Evolutionary conservation across 2,888 invertebrate genomes (phyloP).

Genomic region (Anthophora plumipes): DNA sequence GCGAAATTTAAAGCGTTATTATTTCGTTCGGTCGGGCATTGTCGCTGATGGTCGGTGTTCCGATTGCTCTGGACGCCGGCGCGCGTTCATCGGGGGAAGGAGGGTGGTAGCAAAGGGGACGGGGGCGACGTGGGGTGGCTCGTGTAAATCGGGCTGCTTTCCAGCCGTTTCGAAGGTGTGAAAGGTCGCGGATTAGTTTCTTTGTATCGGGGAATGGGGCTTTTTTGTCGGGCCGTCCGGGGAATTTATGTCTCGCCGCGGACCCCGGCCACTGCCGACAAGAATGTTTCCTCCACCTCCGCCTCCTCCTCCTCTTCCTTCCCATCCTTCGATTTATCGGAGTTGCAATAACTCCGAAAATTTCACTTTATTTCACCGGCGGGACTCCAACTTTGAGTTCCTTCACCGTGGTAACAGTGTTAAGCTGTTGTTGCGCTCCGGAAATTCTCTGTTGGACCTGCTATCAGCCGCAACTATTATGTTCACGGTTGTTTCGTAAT

Average conservation of each 20-base stretch:
- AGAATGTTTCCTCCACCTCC: slow-evolving; percentile 4
- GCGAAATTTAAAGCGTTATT: slow-evolving; percentile 67
- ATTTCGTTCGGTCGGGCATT: slow-evolving; percentile 52
- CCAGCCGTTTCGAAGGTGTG: slow-evolving; percentile 39
- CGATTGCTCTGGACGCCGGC: slow-evolving; percentile 44
- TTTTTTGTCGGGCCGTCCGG: slow-evolving; percentile 20
- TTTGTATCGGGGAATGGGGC: slow-evolving; percentile 31
- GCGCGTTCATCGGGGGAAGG: background rate
- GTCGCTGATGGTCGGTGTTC: slow-evolving; percentile 41
- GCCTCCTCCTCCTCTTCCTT: no score
- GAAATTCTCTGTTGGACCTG: background rate
- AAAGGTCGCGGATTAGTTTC: slow-evolving; percentile 48
- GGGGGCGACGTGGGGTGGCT: background rate
- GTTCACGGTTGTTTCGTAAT: no score
- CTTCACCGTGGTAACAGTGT: no score
- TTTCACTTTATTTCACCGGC: slow-evolving; percentile 15
- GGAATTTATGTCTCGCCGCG: slow-evolving; percentile 35
- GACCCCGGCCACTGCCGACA: background rate
- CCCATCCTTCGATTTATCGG: slow-evolving; percentile 27
- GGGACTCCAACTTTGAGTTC: background rate
- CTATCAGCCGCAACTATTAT: no score
- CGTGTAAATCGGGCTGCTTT: slow-evolving; percentile 35
- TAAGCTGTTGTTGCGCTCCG: background rate
- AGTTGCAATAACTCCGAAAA: slow-evolving; percentile 15
- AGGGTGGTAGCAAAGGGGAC: background rate